Percentiles rank a stretch among this genome's conserved stretches.
phyloP scores from a whole-genome alignment of 2,888 invertebrate species.

The Agrypnus murinus region DNA sequence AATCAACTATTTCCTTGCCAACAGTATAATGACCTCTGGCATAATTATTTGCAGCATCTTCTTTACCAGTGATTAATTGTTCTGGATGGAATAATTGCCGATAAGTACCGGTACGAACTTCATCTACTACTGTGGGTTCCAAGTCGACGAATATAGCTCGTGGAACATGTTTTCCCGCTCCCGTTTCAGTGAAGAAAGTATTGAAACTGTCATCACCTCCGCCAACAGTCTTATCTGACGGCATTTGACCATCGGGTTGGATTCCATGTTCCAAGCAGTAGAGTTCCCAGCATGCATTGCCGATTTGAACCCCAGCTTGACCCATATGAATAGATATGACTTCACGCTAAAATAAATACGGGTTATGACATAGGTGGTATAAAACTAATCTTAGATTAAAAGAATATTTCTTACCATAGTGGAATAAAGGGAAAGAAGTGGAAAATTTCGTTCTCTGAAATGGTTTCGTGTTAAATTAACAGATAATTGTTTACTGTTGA shows the following conservation, averaged over 20 bases:
- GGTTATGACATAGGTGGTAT: not conserved
- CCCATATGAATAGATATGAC: conserved; percentile 88
- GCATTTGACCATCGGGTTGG: conserved; percentile 72
- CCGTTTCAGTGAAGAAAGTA: conserved; percentile 85
- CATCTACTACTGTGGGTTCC: conserved; percentile 87
- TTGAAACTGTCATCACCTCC: conserved; percentile 72
- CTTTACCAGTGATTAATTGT: conserved; percentile 87
- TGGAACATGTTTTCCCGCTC: conserved; percentile 88
- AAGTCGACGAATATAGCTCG: conserved; percentile 88
- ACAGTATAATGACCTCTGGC: conserved; percentile 89
- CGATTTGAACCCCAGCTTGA: conserved; percentile 88
- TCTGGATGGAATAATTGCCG: conserved; percentile 85
- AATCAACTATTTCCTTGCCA: conserved; percentile 82
- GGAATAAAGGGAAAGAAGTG: not conserved
- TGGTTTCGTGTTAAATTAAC: no score
- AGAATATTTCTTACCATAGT: no score
- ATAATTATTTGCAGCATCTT: conserved; percentile 91
- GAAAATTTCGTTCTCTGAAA: not conserved
- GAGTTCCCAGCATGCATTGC: conserved; percentile 85
- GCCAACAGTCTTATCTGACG: conserved; percentile 70
- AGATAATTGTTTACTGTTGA: no score
- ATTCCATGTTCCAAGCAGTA: conserved; percentile 86
- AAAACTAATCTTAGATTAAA: not conserved
- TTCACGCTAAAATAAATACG: conserved; percentile 77
- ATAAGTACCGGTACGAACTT: conserved; percentile 79